phyloP scores from a whole-genome alignment of 2,888 invertebrate species.

The Falcaria lacertinaria region DNA sequence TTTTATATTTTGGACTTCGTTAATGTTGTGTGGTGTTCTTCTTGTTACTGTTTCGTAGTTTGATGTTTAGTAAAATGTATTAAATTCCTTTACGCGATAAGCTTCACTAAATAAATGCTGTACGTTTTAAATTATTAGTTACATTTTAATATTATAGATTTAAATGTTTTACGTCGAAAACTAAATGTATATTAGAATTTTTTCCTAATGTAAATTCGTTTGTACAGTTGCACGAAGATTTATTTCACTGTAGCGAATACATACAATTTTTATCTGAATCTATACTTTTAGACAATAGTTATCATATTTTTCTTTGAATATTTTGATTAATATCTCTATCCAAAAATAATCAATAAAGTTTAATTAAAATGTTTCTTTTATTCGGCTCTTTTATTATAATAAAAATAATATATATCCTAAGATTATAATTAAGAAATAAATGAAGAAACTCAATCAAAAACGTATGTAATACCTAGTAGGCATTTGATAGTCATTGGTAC shows the following conservation, averaged over 20 bases:
- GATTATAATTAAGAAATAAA: too few species aligned
- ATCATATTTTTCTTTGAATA: slow-evolving; percentile 61
- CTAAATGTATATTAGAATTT: slow-evolving; percentile 34
- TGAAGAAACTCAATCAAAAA: too few species aligned
- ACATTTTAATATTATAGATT: slow-evolving; percentile 18
- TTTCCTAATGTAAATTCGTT: slow-evolving; percentile 49
- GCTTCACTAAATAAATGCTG: slow-evolving; percentile 12
- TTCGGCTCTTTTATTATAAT: too few species aligned
- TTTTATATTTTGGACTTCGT: slow-evolving; percentile 37
- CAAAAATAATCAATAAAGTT: slow-evolving; percentile 66
- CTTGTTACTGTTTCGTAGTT: slow-evolving; percentile 28
- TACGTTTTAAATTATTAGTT: slow-evolving; percentile 19
- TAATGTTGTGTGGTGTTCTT: slow-evolving; percentile 17
- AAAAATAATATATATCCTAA: too few species aligned
- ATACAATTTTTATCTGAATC: slow-evolving; percentile 46
- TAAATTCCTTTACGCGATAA: slow-evolving; percentile 16
- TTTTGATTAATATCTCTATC: slow-evolving; percentile 59
- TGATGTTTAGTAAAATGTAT: slow-evolving; percentile 10
- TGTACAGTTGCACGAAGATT: slow-evolving; percentile 61
- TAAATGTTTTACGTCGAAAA: slow-evolving; percentile 31
- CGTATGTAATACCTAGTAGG: too few species aligned
- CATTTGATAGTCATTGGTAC: too few species aligned
- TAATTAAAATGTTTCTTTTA: slow-evolving; percentile 45
- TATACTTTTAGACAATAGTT: slow-evolving; percentile 51
- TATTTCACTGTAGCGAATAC: slow-evolving; percentile 47